Percentiles rank a stretch among this genome's conserved stretches.
Evolutionary conservation across 2,113 vertebrate genomes (phyloP).

Genomic region (Jacana jacana): DNA sequence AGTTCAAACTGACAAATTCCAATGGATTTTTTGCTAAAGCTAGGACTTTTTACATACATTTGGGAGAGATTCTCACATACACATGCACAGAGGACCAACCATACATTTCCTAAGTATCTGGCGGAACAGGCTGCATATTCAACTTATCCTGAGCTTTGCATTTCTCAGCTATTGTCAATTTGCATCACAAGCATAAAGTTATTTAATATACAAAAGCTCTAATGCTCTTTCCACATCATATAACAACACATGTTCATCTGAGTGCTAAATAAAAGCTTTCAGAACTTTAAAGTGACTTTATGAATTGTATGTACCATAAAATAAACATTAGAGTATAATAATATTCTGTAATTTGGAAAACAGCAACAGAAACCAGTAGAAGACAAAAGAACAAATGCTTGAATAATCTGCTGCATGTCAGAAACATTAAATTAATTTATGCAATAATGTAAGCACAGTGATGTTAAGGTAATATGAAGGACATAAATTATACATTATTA

Average conservation of each 20-base stretch:
- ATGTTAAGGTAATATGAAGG: slow-evolving; percentile 78
- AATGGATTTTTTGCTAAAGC: not conserved
- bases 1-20: not conserved
- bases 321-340: slow-evolving; percentile 70
- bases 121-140: not conserved
- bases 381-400: slow-evolving; percentile 78
- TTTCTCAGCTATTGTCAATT: slow-evolving; percentile 50
- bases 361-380: slow-evolving; percentile 48
- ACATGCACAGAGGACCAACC: not conserved
- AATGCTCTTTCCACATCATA: slow-evolving; percentile 10
- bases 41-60: not conserved
- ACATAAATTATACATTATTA: slow-evolving; percentile 84
- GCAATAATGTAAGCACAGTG: slow-evolving; percentile 79
- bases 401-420: slow-evolving; percentile 76
- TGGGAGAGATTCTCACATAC: not conserved
- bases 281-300: slow-evolving; percentile 68
- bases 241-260: slow-evolving; percentile 46
- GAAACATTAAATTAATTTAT: slow-evolving; percentile 83
- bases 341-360: slow-evolving; percentile 68
- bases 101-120: not conserved
- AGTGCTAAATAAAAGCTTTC: slow-evolving; percentile 66
- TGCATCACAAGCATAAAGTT: slow-evolving; percentile 55
- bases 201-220: slow-evolving; percentile 57
- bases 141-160: slow-evolving; percentile 41
- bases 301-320: slow-evolving; percentile 61